A percentile compares a stretch with the other conserved stretches of the same genome.
phyloP scores from a whole-genome alignment of 2,113 vertebrate species.

The Athene noctua region DNA sequence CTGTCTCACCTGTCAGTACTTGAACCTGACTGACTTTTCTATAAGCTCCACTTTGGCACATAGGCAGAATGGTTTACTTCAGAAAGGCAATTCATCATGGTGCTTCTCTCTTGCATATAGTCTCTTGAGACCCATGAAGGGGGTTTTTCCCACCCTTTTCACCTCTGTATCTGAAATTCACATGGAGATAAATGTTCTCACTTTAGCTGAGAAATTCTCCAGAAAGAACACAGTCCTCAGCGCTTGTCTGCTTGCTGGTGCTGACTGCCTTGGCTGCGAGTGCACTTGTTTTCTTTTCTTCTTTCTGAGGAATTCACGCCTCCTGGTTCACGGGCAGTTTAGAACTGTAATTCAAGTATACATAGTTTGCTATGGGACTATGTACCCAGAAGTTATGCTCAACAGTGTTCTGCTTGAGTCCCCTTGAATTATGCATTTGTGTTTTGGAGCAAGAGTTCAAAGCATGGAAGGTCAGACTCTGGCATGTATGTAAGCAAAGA shows the following conservation, averaged over 20 bases:
- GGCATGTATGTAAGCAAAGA: not conserved
- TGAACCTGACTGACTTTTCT: not conserved
- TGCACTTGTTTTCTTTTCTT: not conserved
- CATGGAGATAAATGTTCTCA: not conserved
- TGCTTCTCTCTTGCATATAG: not conserved
- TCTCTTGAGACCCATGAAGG: not conserved
- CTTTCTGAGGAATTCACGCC: not conserved
- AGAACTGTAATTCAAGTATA: not conserved
- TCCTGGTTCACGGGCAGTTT: not conserved
- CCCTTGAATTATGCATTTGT: slow-evolving; percentile 41
- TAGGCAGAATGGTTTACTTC: not conserved
- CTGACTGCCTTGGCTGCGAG: not conserved
- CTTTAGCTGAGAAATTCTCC: not conserved
- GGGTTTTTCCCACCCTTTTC: not conserved
- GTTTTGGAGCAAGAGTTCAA: slow-evolving; percentile 32
- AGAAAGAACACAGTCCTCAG: not conserved
- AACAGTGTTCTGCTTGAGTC: not conserved
- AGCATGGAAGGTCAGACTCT: not conserved
- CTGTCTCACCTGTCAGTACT: not conserved
- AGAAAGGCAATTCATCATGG: not conserved
- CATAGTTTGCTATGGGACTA: not conserved
- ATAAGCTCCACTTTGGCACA: not conserved
- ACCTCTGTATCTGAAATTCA: not conserved
- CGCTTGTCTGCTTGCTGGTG: not conserved
- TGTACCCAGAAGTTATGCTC: not conserved